Evolutionary conservation across 2,888 invertebrate genomes (phyloP), one percentile per base, ranked within the genome.

Genomic region (Parnassius orleans): DNA sequence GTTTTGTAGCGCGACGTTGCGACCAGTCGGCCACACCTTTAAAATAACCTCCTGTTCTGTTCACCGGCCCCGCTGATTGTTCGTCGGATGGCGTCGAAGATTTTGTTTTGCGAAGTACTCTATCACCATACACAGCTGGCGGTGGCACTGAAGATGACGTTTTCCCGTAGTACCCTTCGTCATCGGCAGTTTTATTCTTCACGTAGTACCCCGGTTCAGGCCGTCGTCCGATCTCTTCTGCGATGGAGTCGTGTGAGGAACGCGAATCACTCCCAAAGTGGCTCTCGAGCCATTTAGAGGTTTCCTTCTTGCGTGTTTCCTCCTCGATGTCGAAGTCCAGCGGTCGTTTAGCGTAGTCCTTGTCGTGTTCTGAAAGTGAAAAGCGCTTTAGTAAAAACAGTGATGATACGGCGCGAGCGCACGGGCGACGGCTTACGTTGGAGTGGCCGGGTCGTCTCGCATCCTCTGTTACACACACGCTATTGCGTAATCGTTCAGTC

Each of bases 231-330:
- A 92, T 94, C 69, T 94, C 94, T 68, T 93, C 93, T 10, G 94
- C 93, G 60, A 94, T 90, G 11, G 95, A 95, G 69, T 94, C 94
- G 71, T 94, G 94, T 0, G 96, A 96, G 0, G 96, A 95, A 12
- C 95, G 93, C 2, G 96, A 96, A 67, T 96, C 96, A 79, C 96
- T 96, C 57, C 97, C 97, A 78, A 98, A 97, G 82, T 98, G 97
- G 76, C 96, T 95, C 77, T 97, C 97, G 60, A 97, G 92, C 97
- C 97, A 97, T 87, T 97, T 97, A 67, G 96, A 96, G 0, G 97
- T 97, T 89, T 97, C 97, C 69, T 95, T 95, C 84, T 97, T 97
- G 65, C 97, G 93, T 9, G 97, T 97, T 82, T 97, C 96, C 83
- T 97, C 97, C 80, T 97, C 97, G 76, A 96, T 94, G 78, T 97